Base-by-base conservation (phyloP, 2,113 vertebrate species). In the Archocentrus centrarchus region DNA sequence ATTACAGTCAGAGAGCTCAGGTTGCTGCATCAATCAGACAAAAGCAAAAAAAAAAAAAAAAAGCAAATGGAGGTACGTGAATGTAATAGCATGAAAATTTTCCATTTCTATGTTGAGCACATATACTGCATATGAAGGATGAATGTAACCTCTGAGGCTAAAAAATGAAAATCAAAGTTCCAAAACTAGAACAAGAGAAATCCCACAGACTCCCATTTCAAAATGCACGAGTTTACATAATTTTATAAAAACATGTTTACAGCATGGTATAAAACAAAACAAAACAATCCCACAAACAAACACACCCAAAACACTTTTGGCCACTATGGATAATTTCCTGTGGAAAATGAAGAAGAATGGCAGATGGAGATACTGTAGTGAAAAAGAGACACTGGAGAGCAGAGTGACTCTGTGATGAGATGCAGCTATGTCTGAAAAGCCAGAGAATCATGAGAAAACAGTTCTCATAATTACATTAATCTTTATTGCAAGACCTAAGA, bases 371-470 rank as follows among this genome's bases (percentile, higher is more conserved):
- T 50, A 17, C 13, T 14, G 15, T 11, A 47, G 4, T 32, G 60
- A 63, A 17, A 17, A 27, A 68, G 32, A 59, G 10, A 75, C 73
- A 62, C 62, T 13, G 41, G 41, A 61, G 47, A 75, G 44, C 80
- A 82, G 24, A 83, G 17, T 13, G 70, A 70, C 62, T 55, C 18
- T 2, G 4, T 22, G 39, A 80, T 64, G 22, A 57, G 32, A 41
- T 9, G 18, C 63, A 62, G 24, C 70, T 47, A 55, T 77, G 73
- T 70, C 63, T 41, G 64, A 57, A 41, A 68, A 68, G 24, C 3
- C 64, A 13, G 5, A 76, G 9, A 73, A 50, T 78, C 15, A 77
- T 22, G 44, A 7, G 41, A 70, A 24, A 18, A 30, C 41, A 30
- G 41, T 50, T 50, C 41, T 4, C 47, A 1, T 14, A 47, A 14